Evolutionary conservation across 2,888 invertebrate genomes (phyloP).

Genomic region (Camptogramma bilineatum): DNA sequence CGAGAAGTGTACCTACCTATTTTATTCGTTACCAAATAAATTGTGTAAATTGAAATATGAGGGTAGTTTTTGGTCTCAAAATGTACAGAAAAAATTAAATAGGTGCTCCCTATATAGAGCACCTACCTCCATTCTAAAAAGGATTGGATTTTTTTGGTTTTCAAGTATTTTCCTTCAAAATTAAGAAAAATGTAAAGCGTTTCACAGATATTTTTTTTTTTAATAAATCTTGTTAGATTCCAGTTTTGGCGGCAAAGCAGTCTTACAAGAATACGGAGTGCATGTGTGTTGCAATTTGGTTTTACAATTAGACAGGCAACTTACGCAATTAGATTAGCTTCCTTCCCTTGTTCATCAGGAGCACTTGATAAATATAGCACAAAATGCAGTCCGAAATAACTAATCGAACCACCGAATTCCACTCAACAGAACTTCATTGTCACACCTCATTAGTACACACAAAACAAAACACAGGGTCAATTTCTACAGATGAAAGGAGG

Average conservation of each 20-base stretch:
- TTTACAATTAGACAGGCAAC: constrained; percentile 53
- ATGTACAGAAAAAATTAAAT: too few relatives aligned
- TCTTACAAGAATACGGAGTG: constrained; percentile 2
- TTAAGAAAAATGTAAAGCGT: neutral
- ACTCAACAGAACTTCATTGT: constrained; percentile 62
- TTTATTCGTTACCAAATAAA: too few relatives aligned
- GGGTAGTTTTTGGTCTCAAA: too few relatives aligned
- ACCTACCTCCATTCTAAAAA: too few relatives aligned
- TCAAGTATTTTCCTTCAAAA: neutral
- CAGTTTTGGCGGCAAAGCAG: constrained; percentile 26
- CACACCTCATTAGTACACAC: constrained; percentile 63
- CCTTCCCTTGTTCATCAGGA: constrained; percentile 66
- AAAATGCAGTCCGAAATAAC: constrained; percentile 76
- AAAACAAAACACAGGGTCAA: constrained; percentile 54
- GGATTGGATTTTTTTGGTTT: neutral
- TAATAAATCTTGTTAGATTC: constrained; percentile 1
- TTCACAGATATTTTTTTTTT: neutral
- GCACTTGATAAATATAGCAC: constrained; percentile 71
- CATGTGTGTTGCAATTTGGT: constrained; percentile 5
- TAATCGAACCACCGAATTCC: constrained; percentile 49
- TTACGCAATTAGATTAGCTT: constrained; percentile 76
- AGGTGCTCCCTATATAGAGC: too few relatives aligned
- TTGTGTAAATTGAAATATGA: too few relatives aligned
- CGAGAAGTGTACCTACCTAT: too few relatives aligned
- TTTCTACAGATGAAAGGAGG: constrained; percentile 45